These are phyloP conservation scores for Balearica regulorum DNA, from an alignment of 2,797 vertebrate genomes.

Conservation along the genomic window DNA sequence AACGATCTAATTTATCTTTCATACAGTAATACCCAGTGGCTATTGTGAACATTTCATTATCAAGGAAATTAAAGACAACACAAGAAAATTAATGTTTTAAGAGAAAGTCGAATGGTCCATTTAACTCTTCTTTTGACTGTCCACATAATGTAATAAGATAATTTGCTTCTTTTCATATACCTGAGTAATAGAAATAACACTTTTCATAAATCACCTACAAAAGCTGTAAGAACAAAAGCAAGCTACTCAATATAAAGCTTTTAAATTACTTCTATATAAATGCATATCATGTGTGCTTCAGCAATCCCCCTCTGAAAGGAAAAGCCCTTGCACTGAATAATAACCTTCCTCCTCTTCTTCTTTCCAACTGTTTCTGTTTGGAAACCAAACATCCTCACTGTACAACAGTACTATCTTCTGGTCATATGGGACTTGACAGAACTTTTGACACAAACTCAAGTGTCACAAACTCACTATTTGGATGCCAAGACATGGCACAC, in stretches of 20 bases:
- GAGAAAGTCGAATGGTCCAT: constrained; percentile 9
- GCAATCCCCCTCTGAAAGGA: neutral
- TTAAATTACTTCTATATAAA: constrained; percentile 14
- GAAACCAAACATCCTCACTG: neutral
- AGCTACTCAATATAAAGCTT: neutral
- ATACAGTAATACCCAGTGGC: constrained; percentile 56
- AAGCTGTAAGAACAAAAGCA: constrained; percentile 30
- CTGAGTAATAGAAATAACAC: constrained; percentile 27
- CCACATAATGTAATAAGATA: constrained; percentile 35
- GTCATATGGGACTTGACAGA: neutral
- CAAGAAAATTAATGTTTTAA: constrained; percentile 64
- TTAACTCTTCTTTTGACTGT: constrained; percentile 64
- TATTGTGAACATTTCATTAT: constrained; percentile 61
- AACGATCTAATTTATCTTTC: constrained; percentile 63
- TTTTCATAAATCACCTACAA: constrained; percentile 45
- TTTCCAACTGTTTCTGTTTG: neutral
- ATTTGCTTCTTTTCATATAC: constrained; percentile 42
- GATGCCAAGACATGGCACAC: neutral
- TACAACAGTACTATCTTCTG: neutral
- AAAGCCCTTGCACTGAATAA: neutral
- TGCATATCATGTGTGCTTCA: neutral
- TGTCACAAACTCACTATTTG: neutral
- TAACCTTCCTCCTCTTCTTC: neutral
- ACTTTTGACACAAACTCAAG: neutral
- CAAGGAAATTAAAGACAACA: constrained; percentile 67